Percentiles rank a stretch among this genome's conserved stretches.
Conservation (phyloP, 2,797 vertebrate genomes). For the Sternarchorhynchus goeldii region DNA sequence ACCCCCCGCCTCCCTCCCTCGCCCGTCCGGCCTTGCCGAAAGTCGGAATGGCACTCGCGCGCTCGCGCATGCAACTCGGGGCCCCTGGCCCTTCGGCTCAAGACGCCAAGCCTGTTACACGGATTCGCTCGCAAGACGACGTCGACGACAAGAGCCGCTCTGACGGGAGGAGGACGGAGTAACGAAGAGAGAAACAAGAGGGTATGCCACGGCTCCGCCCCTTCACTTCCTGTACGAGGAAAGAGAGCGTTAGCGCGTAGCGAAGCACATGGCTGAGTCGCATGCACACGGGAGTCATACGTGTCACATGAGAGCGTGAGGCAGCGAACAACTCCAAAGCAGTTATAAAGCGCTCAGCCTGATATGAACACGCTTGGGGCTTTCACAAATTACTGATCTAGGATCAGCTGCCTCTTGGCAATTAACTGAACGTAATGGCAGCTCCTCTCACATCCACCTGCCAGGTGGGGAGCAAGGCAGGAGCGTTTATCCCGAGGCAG, state of each 20-base stretch:
- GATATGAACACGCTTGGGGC: not conserved
- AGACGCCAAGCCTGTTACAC: not conserved
- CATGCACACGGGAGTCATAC: slow-evolving; percentile 1
- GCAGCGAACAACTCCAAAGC: not conserved
- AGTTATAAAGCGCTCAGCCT: not conserved
- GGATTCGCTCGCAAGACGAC: no score
- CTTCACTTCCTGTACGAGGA: slow-evolving; percentile 48
- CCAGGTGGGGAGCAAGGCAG: not conserved
- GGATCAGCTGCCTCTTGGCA: not conserved
- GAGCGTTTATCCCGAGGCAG: not conserved
- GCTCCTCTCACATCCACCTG: not conserved
- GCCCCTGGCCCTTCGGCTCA: not conserved
- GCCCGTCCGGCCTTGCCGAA: not conserved
- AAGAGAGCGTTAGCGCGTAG: slow-evolving; percentile 22
- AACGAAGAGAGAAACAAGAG: slow-evolving; percentile 48
- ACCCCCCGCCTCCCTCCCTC: slow-evolving; percentile 9
- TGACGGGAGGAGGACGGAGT: slow-evolving; percentile 40
- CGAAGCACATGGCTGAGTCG: not conserved
- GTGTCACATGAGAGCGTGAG: slow-evolving; percentile 25
- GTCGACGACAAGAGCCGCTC: not conserved
- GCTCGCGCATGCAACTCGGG: no score
- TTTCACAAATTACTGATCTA: not conserved
- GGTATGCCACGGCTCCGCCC: slow-evolving; percentile 30
- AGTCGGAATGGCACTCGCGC: no score
- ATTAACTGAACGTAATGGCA: not conserved